Base-by-base conservation (phyloP, 2,113 vertebrate species). In the Nanorana parkeri region DNA sequence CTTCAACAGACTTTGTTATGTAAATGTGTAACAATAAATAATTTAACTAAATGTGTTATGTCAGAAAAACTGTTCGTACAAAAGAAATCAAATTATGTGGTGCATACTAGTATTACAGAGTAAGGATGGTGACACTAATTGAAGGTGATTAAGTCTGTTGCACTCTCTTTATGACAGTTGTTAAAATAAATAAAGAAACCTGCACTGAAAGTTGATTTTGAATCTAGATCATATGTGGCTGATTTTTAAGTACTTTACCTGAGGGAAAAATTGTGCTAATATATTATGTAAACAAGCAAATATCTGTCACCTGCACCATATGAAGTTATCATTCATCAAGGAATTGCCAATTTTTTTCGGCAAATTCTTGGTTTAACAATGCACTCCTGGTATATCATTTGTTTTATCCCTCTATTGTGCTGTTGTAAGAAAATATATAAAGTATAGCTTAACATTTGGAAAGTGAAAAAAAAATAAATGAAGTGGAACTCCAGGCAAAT, bases 61-160 rank as follows among this genome's bases (percentile, higher is more conserved):
- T 91, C 91, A 90, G 88, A 92, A 93, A 93, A 91, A 91, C 87
- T 83, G 85, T 85, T 93, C 71, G 19, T 88, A 90, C 86, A 88
- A 89, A 91, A 88, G 90, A 92, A 92, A 92, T 90, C 91, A 88
- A 92, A 93, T 89, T 91, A 93, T 91, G 86, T 86, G 84, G 85
- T 88, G 92, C 91, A 89, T 92, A 91, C 84, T 91, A 88, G 87
- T 87, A 93, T 93, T 93, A 93, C 92, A 87, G 86, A 91, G 91
- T 90, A 92, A 91, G 89, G 87, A 88, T 83, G 79, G 87, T 93
- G 92, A 93, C 91, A 92, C 88, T 94, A 91, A 94, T 91, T 93
- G 92, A 92, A 90, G 89, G 85, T 92, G 89, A 94, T 94, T 93
- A 94, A 93, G 86, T 89, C 88, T 83, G 90, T 86, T 87, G 90